Evolutionary conservation across 2,113 vertebrate genomes (phyloP), one percentile per base, ranked within the genome.

Genomic region (Trichomycterus rosablanca): DNA sequence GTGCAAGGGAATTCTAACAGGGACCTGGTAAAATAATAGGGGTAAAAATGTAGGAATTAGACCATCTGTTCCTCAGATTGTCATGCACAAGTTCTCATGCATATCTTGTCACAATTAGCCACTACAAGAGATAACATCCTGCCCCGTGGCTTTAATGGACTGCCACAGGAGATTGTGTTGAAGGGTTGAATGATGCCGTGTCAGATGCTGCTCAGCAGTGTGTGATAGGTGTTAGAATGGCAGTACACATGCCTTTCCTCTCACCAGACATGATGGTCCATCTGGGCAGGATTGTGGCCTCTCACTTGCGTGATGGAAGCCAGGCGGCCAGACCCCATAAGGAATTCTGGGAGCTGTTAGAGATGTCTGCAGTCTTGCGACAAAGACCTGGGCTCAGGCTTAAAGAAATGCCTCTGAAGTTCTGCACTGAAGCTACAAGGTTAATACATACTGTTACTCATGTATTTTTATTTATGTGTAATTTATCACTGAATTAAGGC

Each of bases 251-350:
- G 1, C 3, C n/a, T 55, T 42, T 60, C 44, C 18, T 49, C 16
- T 40, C 52, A 39, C 4, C 7, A 24, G 42, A 53, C 22, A 10
- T 35, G 28, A 12, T 20, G 4, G 30, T 14, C 32, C 10, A 20
- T 22, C 24, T 22, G 40, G 22, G 34, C 6, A 64, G 43, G 37
- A 65, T 50, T 55, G 34, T 10, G 4, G 37, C 43, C 39, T 32
- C 66, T 63, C 39, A 60, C 22, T 62, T 66, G 62, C 45, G 19
- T 48, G 56, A 66, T 45, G 20, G 57, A 56, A 59, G 52, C 56
- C 56, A 68, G 52, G 46, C 34, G 18, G 39, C 35, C 20, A 22
- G 35, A 4, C 43, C 54, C 40, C 24, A 61, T 46, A 18, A 50
- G 66, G 71, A 66, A 67, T 62, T 50, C 34, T 16, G 48, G 37